Evolutionary conservation across 2,113 vertebrate genomes (phyloP).

Genomic region (Columba janthina): DNA sequence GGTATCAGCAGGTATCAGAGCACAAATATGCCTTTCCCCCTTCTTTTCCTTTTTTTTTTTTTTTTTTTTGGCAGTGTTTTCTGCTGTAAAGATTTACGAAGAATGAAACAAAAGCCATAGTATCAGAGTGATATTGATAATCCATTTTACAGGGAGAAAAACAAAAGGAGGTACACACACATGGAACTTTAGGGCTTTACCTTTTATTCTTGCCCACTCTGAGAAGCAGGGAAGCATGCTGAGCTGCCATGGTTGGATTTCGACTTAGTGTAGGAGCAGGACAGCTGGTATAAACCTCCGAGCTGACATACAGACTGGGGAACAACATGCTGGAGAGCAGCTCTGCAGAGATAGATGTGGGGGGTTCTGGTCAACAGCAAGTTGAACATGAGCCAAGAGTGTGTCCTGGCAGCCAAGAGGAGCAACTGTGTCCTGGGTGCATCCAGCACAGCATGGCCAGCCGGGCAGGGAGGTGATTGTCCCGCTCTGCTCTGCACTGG

Average conservation of each 20-base stretch:
- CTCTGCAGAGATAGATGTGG: too few relatives aligned
- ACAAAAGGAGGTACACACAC: background rate
- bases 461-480: too few relatives aligned
- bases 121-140: background rate
- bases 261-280: accelerated
- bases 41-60: background rate
- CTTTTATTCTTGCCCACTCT: background rate
- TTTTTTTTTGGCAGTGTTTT: background rate
- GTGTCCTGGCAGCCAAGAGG: too few relatives aligned
- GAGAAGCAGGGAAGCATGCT: background rate
- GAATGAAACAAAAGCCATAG: background rate
- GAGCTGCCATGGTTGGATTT: background rate
- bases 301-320: background rate
- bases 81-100: background rate
- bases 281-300: background rate
- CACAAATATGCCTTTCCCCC: background rate
- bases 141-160: background rate
- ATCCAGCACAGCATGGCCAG: too few relatives aligned
- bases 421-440: too few relatives aligned
- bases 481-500: too few relatives aligned
- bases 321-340: too few relatives aligned
- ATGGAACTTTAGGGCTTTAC: background rate
- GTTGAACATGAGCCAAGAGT: too few relatives aligned
- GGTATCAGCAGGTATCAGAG: background rate
- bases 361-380: too few relatives aligned